phyloP scores from a whole-genome alignment of 2,797 vertebrate genomes.

The Tiaroga cobitis region DNA sequence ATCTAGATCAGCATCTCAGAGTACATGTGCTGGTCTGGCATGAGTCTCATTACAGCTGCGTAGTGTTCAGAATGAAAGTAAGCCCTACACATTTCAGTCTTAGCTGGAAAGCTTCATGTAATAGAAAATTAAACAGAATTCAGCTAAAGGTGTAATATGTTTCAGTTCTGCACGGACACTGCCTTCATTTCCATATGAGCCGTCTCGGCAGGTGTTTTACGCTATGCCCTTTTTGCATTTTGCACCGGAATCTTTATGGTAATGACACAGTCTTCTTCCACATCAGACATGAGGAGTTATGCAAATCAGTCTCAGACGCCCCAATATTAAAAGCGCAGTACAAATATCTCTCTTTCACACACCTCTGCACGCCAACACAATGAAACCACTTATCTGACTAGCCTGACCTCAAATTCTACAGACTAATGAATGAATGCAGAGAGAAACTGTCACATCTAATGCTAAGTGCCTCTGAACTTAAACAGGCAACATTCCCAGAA shows the following conservation, averaged over 20 bases:
- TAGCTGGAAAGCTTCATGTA: not conserved
- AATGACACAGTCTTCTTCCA: not conserved
- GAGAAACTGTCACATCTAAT: not conserved
- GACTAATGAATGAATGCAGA: not conserved
- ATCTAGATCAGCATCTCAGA: not conserved
- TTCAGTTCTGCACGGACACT: not conserved
- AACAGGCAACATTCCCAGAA: not conserved
- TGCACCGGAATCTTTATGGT: not conserved
- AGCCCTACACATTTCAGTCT: not conserved
- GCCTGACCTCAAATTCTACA: not conserved
- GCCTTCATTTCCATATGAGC: not conserved
- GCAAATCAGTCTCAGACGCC: slow-evolving; percentile 14
- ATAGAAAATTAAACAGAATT: not conserved
- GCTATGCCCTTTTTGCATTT: slow-evolving; percentile 1
- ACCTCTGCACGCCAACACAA: not conserved
- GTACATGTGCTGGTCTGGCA: not conserved
- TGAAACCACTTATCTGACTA: not conserved
- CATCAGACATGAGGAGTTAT: slow-evolving; percentile 9
- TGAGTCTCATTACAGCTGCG: not conserved
- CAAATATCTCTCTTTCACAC: not conserved
- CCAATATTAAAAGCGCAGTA: not conserved
- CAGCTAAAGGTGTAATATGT: not conserved
- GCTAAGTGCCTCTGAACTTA: not conserved
- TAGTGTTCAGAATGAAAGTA: not conserved
- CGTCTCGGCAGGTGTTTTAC: not conserved